A percentile compares a stretch with the other conserved stretches of the same genome.
These are phyloP conservation scores for Protophormia terraenovae DNA, from an alignment of 2,888 invertebrate species.

Conservation along the genomic window DNA sequence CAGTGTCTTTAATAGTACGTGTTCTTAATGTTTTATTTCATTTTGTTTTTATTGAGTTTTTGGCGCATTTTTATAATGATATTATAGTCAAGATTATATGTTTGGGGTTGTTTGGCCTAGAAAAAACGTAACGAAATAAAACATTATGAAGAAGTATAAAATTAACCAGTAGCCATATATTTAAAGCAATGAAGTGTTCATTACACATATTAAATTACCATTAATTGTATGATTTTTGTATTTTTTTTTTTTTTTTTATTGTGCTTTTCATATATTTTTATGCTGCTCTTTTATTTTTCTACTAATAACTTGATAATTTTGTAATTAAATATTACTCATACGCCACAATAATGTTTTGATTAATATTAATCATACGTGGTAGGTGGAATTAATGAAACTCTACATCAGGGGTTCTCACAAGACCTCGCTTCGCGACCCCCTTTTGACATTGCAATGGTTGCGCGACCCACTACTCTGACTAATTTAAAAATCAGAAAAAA, in stretches of 20 bases:
- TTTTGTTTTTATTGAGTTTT: conserved; percentile 9
- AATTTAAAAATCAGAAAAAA: no score
- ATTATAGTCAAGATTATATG: conserved; percentile 55
- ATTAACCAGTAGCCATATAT: conserved; percentile 64
- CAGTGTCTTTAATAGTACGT: conserved; percentile 32
- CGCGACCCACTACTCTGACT: no score
- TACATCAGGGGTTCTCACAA: background rate
- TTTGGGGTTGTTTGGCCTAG: conserved; percentile 51
- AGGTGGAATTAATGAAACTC: background rate
- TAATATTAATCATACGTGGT: conserved; percentile 43
- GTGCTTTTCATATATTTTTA: background rate
- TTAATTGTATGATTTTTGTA: conserved; percentile 46
- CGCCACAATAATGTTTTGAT: conserved; percentile 1
- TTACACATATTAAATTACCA: conserved; percentile 55
- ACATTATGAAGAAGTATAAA: conserved; percentile 14
- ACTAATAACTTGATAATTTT: conserved; percentile 9
- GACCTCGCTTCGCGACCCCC: background rate
- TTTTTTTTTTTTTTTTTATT: background rate
- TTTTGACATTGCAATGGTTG: background rate
- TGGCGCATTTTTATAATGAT: conserved; percentile 53
- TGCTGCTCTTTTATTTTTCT: background rate
- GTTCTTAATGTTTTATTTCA: conserved; percentile 20
- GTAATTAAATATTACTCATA: conserved; percentile 54
- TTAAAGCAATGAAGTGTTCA: conserved; percentile 62
- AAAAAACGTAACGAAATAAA: conserved; percentile 35